Base-by-base conservation (phyloP, 23 tunicate genomes). In the Clavelina lepadiformis region DNA sequence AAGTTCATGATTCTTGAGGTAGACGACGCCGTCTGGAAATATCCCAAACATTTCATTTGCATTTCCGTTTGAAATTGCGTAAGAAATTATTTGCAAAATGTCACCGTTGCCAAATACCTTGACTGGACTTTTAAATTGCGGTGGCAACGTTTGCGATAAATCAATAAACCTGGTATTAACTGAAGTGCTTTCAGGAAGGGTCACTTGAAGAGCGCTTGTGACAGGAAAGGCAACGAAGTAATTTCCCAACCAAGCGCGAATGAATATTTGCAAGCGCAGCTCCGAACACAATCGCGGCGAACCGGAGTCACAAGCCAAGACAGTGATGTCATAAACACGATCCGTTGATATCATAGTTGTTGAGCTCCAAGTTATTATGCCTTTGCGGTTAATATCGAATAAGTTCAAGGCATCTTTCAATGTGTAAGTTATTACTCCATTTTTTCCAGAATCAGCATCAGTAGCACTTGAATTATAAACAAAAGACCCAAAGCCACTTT, bases 371-470 rank as follows among this genome's bases (percentile, higher is more conserved):
- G 33, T 31, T 5, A 80, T 27, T 1, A 62, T 29, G 0, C 86
- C 86, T 8, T 61, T 22, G 35, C 36, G 65, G 58, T 70, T 26
- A 2, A 80, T 62, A 6, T 50, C 37, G 19, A 80, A 71, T 1
- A 46, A 7, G 35, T 80, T 36, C 72, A 71, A 71, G 0, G 87
- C 46, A 20, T 75, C 78, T 25, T 50, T 45, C 28, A 88, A 54
- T 21, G 33, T 53, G 52, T 73, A 88, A 18, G 24, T 54, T 6
- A 88, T 35, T 29, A 67, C 26, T 23, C 77, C 76, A 35, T 88
- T 80, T 2, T 46, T 18, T 3, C 87, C 96, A 25, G 77, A 28
- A 67, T 88, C 96, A 15, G 6, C 25, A 66, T 88, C 96, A 2
- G 21, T 31, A 6, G 87, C 82, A 18, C 60, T 19, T 3, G 78